Base-by-base conservation (phyloP, 2,797 vertebrate species). In the Natrix natrix region DNA sequence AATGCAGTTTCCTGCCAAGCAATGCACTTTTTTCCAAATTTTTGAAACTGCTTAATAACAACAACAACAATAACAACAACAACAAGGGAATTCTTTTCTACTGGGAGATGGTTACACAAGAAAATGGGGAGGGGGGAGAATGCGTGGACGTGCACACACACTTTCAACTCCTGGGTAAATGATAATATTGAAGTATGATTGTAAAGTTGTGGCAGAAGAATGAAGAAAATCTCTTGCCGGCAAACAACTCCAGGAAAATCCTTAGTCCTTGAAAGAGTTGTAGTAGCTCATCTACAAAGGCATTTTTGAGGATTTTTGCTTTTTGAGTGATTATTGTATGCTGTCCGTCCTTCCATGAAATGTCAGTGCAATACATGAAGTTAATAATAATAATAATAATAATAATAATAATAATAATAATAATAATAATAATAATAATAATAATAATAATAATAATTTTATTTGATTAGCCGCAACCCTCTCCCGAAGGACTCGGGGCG, bases 81-180 rank as follows among this genome's bases (percentile, higher is more conserved):
- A 37, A 37, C 74, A 83, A 24, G 69, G 17, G 8, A 78, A 17
- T 43, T 8, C 74, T 74, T 37, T 74, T 74, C 66, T 78, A 78
- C 10, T 83, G 74, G 74, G 20, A 83, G 37, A 83, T 48, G 20
- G 74, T 48, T 48, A 43, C 20, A 43, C 11, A 83, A 48, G 74
- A 11, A 83, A 83, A 48, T 83, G 37, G 74, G 48, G 20, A 8
- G 17, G 37, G 20, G 17, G 17, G 37, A 83, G 37, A 11, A 83
- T 78, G 32, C 7, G 20, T 17, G 5, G 1, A 1, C 5, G 1
- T 2, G 1, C 20, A 17, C 5, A 6, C 3, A 20, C 4, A 43
- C 8, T 10, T 20, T 48, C 37, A 83, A 83, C 20, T 48, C 37
- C 74, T 78, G 74, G 4, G 4, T 43, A 78, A 78, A 78, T 22